Evolutionary conservation across 2,888 invertebrate species (phyloP), one percentile per base, ranked within the genome.

Genomic region (Leucophenga montana): DNA sequence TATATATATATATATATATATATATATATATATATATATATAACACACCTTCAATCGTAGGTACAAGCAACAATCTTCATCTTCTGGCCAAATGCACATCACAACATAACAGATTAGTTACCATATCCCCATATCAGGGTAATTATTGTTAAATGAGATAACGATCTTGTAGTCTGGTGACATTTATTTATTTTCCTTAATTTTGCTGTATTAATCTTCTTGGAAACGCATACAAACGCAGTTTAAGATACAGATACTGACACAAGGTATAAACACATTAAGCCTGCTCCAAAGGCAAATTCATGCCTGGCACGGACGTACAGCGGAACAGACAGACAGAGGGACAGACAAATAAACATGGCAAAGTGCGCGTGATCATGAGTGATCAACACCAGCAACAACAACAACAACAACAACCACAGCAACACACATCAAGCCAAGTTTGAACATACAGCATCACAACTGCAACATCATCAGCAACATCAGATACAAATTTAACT

Each of bases 101-200:
- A 73, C 74, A 77, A 74, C 78, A 78, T 78, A 86, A 86, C 86
- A 87, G 87, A 88, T 86, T 87, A 87, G 87, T 86, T 86, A 85
- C 86, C 88, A 85, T 87, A 87, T 86, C 88, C 39, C 88, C 87
- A 88, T 88, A 88, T 88, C 88, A 88, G 87, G 88, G 88, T 88
- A 88, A 88, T 88, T 88, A 88, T 88, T 88, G 88, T 88, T 88
- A 88, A 88, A 88, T 88, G 85, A 85, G 88, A 88, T 88, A 88
- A 87, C 86, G 86, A 88, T 88, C 88, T 87, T 88, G 88, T 88
- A 87, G 81, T 82, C 83, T 84, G 87, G 85, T 87, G 88, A 88
- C 88, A 88, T 88, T 88, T 88, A 88, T 88, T 88, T 88, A 88
- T 87, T 88, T 88, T 88, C 87, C 88, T 88, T 88, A 88, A 88